Conservation (phyloP, 2,797 vertebrate genomes). For the Channallabes apus region DNA sequence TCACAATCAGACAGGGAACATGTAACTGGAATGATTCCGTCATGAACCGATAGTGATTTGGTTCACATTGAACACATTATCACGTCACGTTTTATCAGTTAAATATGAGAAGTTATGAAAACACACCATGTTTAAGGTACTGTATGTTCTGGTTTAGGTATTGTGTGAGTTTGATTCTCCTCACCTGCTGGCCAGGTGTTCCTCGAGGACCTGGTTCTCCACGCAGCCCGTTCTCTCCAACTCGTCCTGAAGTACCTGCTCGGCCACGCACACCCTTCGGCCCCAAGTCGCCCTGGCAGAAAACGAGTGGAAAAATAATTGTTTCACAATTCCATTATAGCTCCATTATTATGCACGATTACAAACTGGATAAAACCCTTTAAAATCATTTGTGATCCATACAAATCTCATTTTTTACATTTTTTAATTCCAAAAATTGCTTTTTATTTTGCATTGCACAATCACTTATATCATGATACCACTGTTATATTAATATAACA, state of each 20-base stretch:
- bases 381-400: not conserved
- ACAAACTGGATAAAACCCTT: not conserved
- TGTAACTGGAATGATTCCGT: not conserved
- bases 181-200: conserved; percentile 73
- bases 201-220: conserved; percentile 72
- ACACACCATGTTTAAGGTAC: too few relatives aligned
- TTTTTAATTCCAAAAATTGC: not conserved
- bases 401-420: not conserved
- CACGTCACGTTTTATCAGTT: not conserved
- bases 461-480: too few relatives aligned
- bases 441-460: too few relatives aligned
- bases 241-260: conserved; percentile 66
- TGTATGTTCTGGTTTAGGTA: not conserved
- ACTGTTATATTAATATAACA: too few relatives aligned
- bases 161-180: conserved; percentile 26
- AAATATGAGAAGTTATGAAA: not conserved
- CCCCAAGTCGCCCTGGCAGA: conserved; percentile 70
- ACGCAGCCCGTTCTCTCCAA: conserved; percentile 70
- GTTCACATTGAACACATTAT: not conserved
- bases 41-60: not conserved
- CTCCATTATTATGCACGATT: not conserved
- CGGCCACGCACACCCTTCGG: conserved; percentile 71
- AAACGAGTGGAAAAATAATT: not conserved
- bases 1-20: not conserved
- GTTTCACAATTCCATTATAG: too few relatives aligned